Conservation (phyloP, 2,113 vertebrate genomes). For the Myotis davidii region DNA sequence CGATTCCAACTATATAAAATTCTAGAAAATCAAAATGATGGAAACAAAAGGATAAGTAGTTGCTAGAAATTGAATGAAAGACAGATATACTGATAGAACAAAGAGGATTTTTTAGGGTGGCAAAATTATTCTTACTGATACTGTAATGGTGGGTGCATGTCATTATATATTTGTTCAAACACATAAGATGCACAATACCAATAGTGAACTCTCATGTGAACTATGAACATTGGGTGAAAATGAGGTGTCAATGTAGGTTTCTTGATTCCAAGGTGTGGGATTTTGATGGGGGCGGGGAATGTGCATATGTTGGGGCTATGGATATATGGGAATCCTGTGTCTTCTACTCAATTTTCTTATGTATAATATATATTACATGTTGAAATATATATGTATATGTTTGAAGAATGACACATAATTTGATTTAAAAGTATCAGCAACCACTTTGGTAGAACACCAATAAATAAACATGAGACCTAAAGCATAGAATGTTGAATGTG, state of each 20-base stretch:
- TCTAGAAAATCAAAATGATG: neutral
- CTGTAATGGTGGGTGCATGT: neutral
- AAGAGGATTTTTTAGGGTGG: neutral
- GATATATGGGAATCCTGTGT: neutral
- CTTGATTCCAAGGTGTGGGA: neutral
- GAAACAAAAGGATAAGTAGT: neutral
- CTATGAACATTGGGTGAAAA: neutral
- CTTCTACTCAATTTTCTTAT: neutral
- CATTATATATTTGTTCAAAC: neutral
- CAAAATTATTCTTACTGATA: neutral
- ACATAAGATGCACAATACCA: neutral
- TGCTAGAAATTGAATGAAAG: neutral
- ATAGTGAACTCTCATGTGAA: neutral
- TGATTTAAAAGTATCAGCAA: neutral
- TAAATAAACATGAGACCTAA: neutral
- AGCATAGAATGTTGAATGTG: slow-evolving; percentile 38
- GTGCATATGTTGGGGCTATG: neutral
- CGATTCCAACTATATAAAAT: neutral
- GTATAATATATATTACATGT: neutral
- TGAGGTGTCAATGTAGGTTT: neutral
- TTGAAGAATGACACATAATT: neutral
- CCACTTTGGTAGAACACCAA: accelerated
- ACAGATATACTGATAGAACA: neutral
- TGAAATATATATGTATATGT: neutral
- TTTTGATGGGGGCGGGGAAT: neutral